Conservation (phyloP, 2,797 vertebrate species). For the Hapalemur alaotrensis region DNA sequence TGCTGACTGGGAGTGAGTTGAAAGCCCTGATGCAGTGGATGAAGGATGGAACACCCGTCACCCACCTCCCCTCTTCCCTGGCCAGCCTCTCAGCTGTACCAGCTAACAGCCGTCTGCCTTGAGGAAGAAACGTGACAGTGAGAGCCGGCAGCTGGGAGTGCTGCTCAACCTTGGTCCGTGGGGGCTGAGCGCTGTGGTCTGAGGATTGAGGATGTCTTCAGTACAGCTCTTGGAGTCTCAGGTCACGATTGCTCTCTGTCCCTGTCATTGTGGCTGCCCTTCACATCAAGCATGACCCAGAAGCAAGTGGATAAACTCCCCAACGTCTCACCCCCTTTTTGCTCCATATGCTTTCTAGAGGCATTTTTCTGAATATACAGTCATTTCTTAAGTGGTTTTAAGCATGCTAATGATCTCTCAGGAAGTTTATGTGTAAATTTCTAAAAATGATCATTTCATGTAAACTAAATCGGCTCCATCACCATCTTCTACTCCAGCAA, state of each 20-base stretch:
- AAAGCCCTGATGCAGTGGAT: neutral
- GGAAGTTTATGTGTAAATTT: neutral
- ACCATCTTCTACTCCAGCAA: neutral
- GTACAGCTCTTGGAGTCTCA: accelerated
- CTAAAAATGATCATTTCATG: neutral
- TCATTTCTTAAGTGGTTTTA: neutral
- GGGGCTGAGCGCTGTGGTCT: neutral
- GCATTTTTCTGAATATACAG: neutral
- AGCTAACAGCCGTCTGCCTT: too few relatives aligned
- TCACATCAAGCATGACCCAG: neutral
- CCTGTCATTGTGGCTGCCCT: neutral
- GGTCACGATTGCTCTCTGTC: neutral
- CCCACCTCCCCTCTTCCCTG: neutral
- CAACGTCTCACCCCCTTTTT: neutral
- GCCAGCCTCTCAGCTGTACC: neutral
- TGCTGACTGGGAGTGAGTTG: neutral
- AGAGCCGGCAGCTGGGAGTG: too few relatives aligned
- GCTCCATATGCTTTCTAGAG: neutral
- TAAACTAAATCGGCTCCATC: neutral
- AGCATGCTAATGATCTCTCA: neutral
- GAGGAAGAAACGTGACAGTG: neutral
- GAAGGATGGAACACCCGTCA: neutral
- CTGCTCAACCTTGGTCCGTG: neutral
- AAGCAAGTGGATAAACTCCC: neutral
- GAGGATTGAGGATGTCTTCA: neutral